phyloP scores from a whole-genome alignment of 2,797 vertebrate genomes.

The Eospalax fontanierii region DNA sequence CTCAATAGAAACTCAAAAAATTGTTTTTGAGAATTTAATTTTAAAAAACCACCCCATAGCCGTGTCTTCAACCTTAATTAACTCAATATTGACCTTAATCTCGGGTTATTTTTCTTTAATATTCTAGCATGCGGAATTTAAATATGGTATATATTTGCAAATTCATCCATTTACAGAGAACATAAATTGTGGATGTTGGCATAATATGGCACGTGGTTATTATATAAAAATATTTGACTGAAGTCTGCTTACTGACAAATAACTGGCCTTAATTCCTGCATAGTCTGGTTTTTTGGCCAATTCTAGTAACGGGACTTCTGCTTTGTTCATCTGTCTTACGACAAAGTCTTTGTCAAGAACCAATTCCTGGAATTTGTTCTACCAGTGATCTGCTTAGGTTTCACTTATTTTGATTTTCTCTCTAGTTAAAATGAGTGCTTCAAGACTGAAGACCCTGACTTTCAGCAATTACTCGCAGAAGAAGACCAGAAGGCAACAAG shows the following conservation, averaged over 20 bases:
- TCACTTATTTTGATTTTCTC: neutral
- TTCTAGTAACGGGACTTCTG: constrained; percentile 68
- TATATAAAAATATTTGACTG: neutral
- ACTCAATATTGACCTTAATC: neutral
- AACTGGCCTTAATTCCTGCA: constrained; percentile 56
- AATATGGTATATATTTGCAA: constrained; percentile 46
- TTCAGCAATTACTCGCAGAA: neutral
- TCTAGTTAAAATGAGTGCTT: neutral
- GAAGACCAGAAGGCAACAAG: neutral
- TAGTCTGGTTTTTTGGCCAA: neutral
- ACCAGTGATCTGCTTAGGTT: neutral
- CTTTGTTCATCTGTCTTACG: constrained; percentile 42
- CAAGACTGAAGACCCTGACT: neutral
- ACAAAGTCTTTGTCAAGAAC: constrained; percentile 21
- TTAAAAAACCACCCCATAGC: too few species aligned
- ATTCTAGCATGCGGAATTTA: constrained; percentile 18
- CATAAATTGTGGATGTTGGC: neutral
- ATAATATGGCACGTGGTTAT: neutral
- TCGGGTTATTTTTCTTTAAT: constrained; percentile 9
- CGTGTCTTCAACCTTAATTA: neutral
- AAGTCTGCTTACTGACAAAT: constrained; percentile 6
- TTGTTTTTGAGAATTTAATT: too few species aligned
- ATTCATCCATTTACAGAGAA: constrained; percentile 11
- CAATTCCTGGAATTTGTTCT: constrained; percentile 58
- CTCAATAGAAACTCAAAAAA: too few species aligned